Conservation (phyloP, 2,113 vertebrate genomes). For the Spheniscus mendiculus region DNA sequence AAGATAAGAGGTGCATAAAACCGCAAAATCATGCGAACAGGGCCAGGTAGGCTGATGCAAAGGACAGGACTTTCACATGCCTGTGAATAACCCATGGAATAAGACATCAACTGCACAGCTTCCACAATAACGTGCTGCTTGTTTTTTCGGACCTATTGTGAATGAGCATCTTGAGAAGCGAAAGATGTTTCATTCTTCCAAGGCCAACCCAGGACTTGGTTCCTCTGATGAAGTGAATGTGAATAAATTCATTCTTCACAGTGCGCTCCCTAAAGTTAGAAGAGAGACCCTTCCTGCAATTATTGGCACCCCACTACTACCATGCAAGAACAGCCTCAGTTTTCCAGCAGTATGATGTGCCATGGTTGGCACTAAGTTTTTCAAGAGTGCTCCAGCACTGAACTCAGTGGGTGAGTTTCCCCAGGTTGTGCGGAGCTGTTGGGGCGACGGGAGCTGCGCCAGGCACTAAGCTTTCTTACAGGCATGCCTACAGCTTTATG, state of each 20-base stretch:
- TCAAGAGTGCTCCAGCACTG: neutral
- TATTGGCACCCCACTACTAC: rapidly evolving
- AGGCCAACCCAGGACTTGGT: neutral
- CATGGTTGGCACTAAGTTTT: neutral
- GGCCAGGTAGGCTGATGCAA: neutral
- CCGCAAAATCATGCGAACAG: neutral
- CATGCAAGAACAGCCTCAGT: neutral
- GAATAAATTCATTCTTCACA: neutral
- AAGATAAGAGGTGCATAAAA: neutral
- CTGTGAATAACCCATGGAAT: neutral
- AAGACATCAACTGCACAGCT: neutral
- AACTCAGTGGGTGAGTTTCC: neutral
- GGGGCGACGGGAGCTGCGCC: neutral
- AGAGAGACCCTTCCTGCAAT: rapidly evolving
- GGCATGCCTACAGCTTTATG: neutral
- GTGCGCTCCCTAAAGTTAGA: rapidly evolving
- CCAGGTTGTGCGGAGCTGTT: rapidly evolving
- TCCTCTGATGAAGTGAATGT: neutral
- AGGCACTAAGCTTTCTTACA: neutral
- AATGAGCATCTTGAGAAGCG: neutral
- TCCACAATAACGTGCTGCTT: rapidly evolving
- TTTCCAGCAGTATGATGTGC: neutral
- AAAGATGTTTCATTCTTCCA: neutral
- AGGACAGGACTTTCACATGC: neutral
- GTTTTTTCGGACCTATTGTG: rapidly evolving